Evolutionary conservation across 2,113 vertebrate species (phyloP), one percentile per base, ranked within the genome.

Genomic region (Lamprotornis superbus): DNA sequence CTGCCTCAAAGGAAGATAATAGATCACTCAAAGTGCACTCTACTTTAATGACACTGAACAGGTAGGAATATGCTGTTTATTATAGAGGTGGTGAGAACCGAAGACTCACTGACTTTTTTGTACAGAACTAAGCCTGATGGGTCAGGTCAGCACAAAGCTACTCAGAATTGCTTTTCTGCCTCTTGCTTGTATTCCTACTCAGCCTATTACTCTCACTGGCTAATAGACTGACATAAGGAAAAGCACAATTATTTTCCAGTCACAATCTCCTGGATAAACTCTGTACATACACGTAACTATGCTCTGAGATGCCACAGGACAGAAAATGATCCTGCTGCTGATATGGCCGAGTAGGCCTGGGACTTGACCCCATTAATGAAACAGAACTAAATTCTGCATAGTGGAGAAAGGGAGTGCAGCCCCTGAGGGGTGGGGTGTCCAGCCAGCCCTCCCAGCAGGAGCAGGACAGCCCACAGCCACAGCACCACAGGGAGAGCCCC

Each of bases 371-470:
- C 60, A 27, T 37, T 73, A 78, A 31, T 19, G 17, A 90, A 74
- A 75, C 11, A 15, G 33, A 94, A 56, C 59, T 60, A 17, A 55
- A 86, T 74, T 71, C 35, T 0, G 2, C 16, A 16, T 1, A 60
- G 10, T 4, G 3, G 16, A 80, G 69, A 42, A 50, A 68, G 42
- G 30, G n/a, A 64, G 39, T 46, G 40, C 3, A 16, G 61, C 20
- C 13, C 15, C n/a, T 47, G 8, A 0, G 0, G 39, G 19, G 13
- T 1, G 9, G 33, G 0, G 0, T 7, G 13, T 16, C 42, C 67
- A 50, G n/a, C 8, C 22, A 28, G 28, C 35, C 28, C 52, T 35
- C 17, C 33, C 12, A n/a, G 77, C 19, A 18, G 61, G 37, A 55
- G 57, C 33, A 22, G 28, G n/a, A 44, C 8, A 5, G 16, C 39